Evolutionary conservation across 2,797 vertebrate species (phyloP), one percentile per base, ranked within the genome.

Genomic region (Takifugu rubripes): DNA sequence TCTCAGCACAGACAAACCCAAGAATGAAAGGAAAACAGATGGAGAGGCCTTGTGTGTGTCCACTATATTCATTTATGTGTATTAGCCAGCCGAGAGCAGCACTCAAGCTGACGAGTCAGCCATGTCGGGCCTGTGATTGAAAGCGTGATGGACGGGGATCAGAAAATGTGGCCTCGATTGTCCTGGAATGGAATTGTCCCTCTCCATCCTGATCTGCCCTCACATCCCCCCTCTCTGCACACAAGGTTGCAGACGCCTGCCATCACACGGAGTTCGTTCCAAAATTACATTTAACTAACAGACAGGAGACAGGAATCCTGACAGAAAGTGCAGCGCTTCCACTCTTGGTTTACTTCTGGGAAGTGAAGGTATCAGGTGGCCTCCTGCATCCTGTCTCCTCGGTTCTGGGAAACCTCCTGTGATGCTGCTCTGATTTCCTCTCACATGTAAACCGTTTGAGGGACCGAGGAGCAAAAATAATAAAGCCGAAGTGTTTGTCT

Each of bases 141-240:
- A 91, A 90, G 84, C 83, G 78, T 87, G 87, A 89, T 89, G 83
- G 83, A 87, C 84, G 83, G 71, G 79, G 82, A 87, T 86, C 85
- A 87, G 78, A 78, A 75, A 69, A 74, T 71, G 74, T 75, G 75
- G 79, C 79, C 76, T 77, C 83, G 77, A 85, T 75, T 81, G 75
- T 77, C 65, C 78, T 52, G 57, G 66, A 88, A 87, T 87, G 62
- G 85, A 84, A 85, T 73, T 77, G 82, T 74, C 68, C 68, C 59
- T 56, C 61, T 16, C 42, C 16, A 33, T 33, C 33, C 64, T 68
- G 64, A 33, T 55, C 56, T 48, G 42, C 48, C 36, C 25, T n/a
- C 6, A 36, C 3, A 8, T 36, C 33, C 36, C 21, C 21, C 21
- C 21, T 21, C 21, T 21, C 21, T 21, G 21, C 21, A 21, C 21